Evolutionary conservation across 2,113 vertebrate species (phyloP), one percentile per base, ranked within the genome.

Genomic region (Prochilodus magdalenae): DNA sequence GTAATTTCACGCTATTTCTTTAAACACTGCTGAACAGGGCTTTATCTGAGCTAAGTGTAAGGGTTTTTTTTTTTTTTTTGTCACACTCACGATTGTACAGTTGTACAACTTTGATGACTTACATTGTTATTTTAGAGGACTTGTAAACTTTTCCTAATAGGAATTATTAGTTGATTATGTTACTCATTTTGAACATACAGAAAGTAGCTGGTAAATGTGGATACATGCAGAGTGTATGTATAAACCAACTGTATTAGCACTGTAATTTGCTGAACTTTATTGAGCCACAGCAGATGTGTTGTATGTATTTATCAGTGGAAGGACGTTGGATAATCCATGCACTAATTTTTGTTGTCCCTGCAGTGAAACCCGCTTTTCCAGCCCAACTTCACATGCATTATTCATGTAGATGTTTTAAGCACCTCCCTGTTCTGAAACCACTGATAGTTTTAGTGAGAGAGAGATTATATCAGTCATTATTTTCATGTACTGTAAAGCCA

Each of bases 401-500:
- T 62, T 12, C 20, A 22, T 73, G 7, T 72, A 30, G 14, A 36
- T 51, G 11, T 77, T 51, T 36, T n/a, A 10, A 33, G 20, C 30
- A 8, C 49, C 6, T 18, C 20, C 79, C 57, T 30, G 13, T 33
- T 33, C 27, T 66, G 29, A 33, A 66, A 66, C 16, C 30, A 36
- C 29, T 67, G 3, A 14, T 10, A 36, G 33, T 36, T 36, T 36
- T 36, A 3, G 60, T 29, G 53, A 49, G 20, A 47, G 33, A 55
- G 36, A n/a, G n/a, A n/a, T n/a, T n/a, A n/a, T n/a, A n/a, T n/a
- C n/a, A n/a, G n/a, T n/a, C n/a, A n/a, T n/a, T n/a, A 65, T 10
- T 29, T 10, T 36, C 4, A 65, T 69, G 70, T 81, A 73, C 69
- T 73, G 75, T n/a, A n/a, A n/a, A n/a, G n/a, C n/a, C n/a, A n/a